Evolutionary conservation across 2,888 invertebrate genomes (phyloP).

Genomic region (Hecatera dysodea): DNA sequence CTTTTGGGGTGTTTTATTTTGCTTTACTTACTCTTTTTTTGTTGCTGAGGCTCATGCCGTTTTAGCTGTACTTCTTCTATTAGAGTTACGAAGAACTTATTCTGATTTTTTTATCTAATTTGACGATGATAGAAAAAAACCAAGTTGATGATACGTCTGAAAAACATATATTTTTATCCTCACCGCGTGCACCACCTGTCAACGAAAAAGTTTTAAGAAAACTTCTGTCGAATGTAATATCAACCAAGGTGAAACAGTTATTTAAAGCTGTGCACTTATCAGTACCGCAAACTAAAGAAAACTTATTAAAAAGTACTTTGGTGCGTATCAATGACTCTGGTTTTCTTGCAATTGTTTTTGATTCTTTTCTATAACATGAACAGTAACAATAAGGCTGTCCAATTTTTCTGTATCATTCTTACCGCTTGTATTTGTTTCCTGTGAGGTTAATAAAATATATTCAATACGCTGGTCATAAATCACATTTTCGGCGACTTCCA

Average conservation of each 20-base stretch:
- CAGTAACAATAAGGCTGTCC: conserved; percentile 17
- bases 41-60: conserved; percentile 16
- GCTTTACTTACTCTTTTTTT: conserved; percentile 14
- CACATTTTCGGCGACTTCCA: conserved; percentile 14
- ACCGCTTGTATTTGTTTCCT: conserved; percentile 14
- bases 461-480: conserved; percentile 9
- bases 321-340: conserved; percentile 11
- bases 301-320: conserved; percentile 12
- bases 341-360: conserved; percentile 7
- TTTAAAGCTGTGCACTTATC: conserved; percentile 13
- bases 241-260: conserved; percentile 14
- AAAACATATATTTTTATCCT: conserved; percentile 9
- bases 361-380: conserved; percentile 2
- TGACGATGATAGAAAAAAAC: conserved; percentile 9
- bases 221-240: conserved; percentile 14
- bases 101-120: conserved; percentile 5
- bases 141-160: conserved; percentile 9
- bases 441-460: conserved; percentile 9
- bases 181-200: conserved; percentile 15
- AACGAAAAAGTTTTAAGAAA: conserved; percentile 13
- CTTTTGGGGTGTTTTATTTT: conserved; percentile 16
- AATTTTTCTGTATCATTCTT: conserved; percentile 7
- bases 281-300: conserved; percentile 9
- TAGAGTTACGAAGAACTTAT: conserved; percentile 16
- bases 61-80: conserved; percentile 16